Base-by-base conservation (phyloP, 2,797 vertebrate species). In the Sylvia borin region DNA sequence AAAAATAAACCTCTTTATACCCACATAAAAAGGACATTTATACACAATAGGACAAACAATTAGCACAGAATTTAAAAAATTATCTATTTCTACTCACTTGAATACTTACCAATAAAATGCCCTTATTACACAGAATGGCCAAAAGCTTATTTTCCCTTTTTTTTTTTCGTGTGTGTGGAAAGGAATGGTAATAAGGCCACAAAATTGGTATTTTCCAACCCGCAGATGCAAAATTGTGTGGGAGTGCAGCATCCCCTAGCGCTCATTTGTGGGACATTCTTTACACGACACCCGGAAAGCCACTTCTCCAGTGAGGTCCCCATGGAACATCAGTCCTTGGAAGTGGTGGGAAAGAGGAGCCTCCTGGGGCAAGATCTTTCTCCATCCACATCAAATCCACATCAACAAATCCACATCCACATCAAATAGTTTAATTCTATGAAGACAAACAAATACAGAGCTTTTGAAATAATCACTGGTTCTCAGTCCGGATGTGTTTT, bases 191-290 rank as follows among this genome's bases (percentile, higher is more conserved):
- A 4, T 5, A 21, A 81, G 38, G 18, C 22, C 47, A 31, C 38
- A 27, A 40, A 43, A 10, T 16, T 8, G 50, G 24, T 14, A 3
- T 34, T 31, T 72, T 27, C 3, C 18, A 6, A 3, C 16, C 10
- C 2, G 0, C 36, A 14, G n/a, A 11, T 4, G 0, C 0, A 21
- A 79, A 60, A 11, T 81, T 88, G 38, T 50, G 84, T 51, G 57
- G 96, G 83, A 27, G 54, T 25, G 67, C 21, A 82, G 93, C 94
- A 85, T 57, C 96, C 96, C 65, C 94, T 93, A 92, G 94, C 5
- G 95, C 76, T 93, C 79, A 36, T 9, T 26, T 45, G 0, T 10
- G 0, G 0, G 8, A 68, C 54, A 29, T 55, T 18, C 54, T 27
- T 55, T 18, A 53, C 75, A 36, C 10, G 3, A 7, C 15, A 7